Conservation (phyloP, 92 coral and sea anemone species). For the Heliopora coerulea region DNA sequence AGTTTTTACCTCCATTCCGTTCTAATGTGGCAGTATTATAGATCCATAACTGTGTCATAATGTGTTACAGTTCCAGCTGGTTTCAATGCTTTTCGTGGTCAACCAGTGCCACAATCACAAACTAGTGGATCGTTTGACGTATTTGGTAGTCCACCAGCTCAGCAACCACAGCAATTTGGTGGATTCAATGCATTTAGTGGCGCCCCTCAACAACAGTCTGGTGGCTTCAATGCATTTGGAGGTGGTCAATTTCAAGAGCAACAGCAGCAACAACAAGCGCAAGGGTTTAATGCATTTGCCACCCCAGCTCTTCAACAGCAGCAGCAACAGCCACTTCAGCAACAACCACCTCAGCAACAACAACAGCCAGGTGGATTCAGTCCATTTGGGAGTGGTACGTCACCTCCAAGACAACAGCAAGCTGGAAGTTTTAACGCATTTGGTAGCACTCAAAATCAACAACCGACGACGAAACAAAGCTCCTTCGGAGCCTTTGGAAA, state of each 20-base stretch:
- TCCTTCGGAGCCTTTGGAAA: constrained; percentile 30
- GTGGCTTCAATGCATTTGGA: constrained; percentile 45
- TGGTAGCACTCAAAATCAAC: constrained; percentile 43
- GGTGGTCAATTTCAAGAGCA: constrained; percentile 42
- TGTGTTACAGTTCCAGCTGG: constrained; percentile 52
- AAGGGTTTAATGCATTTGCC: constrained; percentile 90
- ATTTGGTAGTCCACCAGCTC: constrained; percentile 67
- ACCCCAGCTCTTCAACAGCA: constrained; percentile 26
- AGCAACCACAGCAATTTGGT: constrained; percentile 47
- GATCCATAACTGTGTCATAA: neutral
- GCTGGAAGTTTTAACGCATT: constrained; percentile 70
- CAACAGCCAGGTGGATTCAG: constrained; percentile 46
- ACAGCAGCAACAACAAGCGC: constrained; percentile 40
- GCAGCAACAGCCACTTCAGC: neutral
- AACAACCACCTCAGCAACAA: constrained; percentile 42
- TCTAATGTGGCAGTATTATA: too few species aligned
- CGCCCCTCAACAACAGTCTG: constrained; percentile 54
- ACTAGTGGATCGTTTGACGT: constrained; percentile 59
- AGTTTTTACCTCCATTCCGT: too few species aligned
- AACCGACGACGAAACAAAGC: constrained; percentile 19
- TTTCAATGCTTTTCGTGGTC: constrained; percentile 45
- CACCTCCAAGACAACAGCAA: constrained; percentile 47
- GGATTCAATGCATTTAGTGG: constrained; percentile 91
- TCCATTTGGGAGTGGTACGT: constrained; percentile 21
- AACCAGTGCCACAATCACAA: constrained; percentile 27